These are phyloP conservation scores for Hafferia zeledoni DNA, from an alignment of 2,797 vertebrate species.

Conservation along the genomic window DNA sequence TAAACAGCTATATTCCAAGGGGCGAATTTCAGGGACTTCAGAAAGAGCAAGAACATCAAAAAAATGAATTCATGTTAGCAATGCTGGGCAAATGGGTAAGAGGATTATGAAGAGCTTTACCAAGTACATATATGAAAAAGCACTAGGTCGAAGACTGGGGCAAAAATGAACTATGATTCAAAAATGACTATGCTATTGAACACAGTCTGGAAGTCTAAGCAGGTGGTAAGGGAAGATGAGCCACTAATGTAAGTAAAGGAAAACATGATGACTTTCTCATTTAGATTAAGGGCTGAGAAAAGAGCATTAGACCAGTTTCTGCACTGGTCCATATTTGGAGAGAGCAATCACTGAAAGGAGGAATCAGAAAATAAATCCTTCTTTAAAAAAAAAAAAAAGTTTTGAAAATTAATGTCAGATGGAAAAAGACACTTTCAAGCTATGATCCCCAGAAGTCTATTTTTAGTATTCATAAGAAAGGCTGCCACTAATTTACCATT, in stretches of 20 bases:
- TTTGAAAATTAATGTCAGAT: neutral
- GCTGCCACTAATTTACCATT: neutral
- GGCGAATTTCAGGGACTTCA: neutral
- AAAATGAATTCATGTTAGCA: neutral
- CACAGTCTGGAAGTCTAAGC: neutral
- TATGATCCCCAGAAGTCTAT: neutral
- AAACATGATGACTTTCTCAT: neutral
- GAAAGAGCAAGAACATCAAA: neutral
- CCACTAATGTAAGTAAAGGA: neutral
- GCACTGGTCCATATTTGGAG: neutral
- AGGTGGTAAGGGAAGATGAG: neutral
- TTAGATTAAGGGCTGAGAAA: neutral
- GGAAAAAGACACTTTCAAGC: neutral
- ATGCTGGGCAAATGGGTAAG: neutral
- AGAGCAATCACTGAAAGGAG: neutral
- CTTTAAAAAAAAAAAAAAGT: neutral
- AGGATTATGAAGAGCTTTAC: constrained; percentile 26
- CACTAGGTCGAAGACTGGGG: neutral
- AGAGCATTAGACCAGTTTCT: neutral
- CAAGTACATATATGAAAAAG: neutral
- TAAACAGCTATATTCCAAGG: neutral
- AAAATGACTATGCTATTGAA: neutral
- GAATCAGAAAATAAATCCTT: neutral
- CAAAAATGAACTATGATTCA: neutral
- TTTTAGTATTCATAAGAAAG: neutral